phyloP scores from a whole-genome alignment of 2,113 vertebrate genomes.

The Dasyprocta punctata region DNA sequence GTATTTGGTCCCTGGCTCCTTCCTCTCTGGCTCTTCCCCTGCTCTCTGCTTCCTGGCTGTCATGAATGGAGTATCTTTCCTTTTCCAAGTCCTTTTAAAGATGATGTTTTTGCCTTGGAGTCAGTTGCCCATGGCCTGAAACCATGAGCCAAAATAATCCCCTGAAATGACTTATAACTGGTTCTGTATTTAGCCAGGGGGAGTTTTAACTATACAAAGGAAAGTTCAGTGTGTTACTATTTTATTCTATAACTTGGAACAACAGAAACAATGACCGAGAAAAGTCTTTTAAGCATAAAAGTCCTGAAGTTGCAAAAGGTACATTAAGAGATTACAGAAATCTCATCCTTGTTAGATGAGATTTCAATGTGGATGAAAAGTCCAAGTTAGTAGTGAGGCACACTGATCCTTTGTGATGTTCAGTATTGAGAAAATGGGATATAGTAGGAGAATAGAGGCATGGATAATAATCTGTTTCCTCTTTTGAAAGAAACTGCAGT shows the following conservation, averaged over 20 bases:
- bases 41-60: neutral
- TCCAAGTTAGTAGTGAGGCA: neutral
- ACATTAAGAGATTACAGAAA: neutral
- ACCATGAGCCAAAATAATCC: neutral
- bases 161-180: neutral
- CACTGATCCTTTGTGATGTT: neutral
- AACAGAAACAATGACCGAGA: neutral
- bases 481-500: slow-evolving; percentile 33
- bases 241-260: slow-evolving; percentile 24
- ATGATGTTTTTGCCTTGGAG: neutral
- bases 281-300: neutral
- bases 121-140: neutral
- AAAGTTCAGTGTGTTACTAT: neutral
- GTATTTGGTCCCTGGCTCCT: neutral
- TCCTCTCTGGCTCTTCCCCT: neutral
- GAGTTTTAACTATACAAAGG: neutral
- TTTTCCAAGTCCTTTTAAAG: neutral
- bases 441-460: neutral
- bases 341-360: neutral
- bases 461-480: neutral
- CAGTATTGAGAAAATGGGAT: neutral
- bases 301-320: slow-evolving; percentile 37
- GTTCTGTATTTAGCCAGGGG: neutral
- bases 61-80: neutral
- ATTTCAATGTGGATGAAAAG: neutral